Evolutionary conservation across 2,113 vertebrate genomes (phyloP).

Genomic region (Neodon shergylaensis): DNA sequence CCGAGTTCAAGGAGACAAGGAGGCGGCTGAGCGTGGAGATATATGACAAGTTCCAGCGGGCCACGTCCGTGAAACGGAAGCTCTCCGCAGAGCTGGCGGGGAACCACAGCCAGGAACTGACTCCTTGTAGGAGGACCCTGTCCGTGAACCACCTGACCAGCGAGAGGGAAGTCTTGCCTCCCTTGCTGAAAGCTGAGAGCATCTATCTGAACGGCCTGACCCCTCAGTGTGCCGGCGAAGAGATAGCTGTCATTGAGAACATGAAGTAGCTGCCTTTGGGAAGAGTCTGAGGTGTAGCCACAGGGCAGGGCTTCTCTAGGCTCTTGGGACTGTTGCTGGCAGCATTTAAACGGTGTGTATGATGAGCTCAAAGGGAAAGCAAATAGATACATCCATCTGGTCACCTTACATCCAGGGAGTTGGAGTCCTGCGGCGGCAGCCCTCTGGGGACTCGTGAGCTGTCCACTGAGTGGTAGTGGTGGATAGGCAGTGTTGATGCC

Average conservation of each 20-base stretch:
- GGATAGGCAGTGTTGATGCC: constrained; percentile 85
- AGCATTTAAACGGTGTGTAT: constrained; percentile 87
- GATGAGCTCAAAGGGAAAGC: constrained; percentile 85
- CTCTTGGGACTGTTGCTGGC: constrained; percentile 83
- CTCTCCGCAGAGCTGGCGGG: constrained; percentile 95
- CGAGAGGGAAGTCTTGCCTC: constrained; percentile 87
- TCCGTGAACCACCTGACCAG: constrained; percentile 93
- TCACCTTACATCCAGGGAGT: constrained; percentile 72
- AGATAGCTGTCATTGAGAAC: constrained; percentile 94
- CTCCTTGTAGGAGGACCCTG: constrained; percentile 94
- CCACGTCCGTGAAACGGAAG: constrained; percentile 97
- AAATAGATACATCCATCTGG: constrained; percentile 38
- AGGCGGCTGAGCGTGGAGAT: constrained; percentile 97
- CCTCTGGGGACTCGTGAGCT: constrained; percentile 81
- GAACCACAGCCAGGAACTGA: constrained; percentile 94
- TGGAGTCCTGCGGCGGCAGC: constrained; percentile 81
- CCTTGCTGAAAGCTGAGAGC: constrained; percentile 93
- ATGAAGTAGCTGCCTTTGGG: constrained; percentile 88
- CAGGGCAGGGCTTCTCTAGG: constrained; percentile 80
- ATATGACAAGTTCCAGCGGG: constrained; percentile 97
- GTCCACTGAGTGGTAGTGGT: constrained; percentile 78
- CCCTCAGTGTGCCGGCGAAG: constrained; percentile 92
- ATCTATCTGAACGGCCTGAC: constrained; percentile 98
- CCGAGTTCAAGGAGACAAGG: constrained; percentile 98
- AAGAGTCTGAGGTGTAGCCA: constrained; percentile 81